Evolutionary conservation across 2,888 invertebrate species (phyloP).

Genomic region (Scaptomyza caliginosa): DNA sequence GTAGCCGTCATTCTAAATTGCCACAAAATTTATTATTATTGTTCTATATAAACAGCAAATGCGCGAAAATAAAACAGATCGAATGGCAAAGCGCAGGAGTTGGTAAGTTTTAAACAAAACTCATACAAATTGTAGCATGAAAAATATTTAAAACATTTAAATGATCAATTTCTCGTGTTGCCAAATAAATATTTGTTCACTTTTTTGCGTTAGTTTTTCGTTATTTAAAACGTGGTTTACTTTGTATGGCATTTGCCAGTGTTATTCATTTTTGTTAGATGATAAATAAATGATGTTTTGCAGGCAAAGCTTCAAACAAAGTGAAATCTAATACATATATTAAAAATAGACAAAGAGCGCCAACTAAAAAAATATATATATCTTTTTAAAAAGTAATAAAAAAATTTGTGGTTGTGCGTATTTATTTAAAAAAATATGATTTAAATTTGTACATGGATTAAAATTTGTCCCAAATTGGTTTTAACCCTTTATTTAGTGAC

Average conservation of each 20-base stretch:
- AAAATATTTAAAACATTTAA: constrained; percentile 4
- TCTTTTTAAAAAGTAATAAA: neutral
- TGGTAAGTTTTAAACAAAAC: constrained; percentile 4
- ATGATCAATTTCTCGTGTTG: constrained; percentile 10
- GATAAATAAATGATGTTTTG: constrained; percentile 4
- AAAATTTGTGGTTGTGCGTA: too few relatives aligned
- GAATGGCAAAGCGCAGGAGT: neutral
- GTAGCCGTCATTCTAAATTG: constrained; percentile 51
- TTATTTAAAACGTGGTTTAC: constrained; percentile 8
- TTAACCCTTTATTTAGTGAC: neutral
- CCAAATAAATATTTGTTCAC: constrained; percentile 25
- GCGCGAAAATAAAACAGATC: constrained; percentile 64
- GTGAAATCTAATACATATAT: neutral
- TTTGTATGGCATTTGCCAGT: constrained; percentile 1
- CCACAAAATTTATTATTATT: constrained; percentile 75
- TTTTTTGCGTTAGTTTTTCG: neutral
- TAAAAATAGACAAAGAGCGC: neutral
- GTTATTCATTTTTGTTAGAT: neutral
- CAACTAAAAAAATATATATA: neutral
- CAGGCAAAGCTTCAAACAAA: neutral
- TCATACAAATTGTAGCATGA: constrained; percentile 14
- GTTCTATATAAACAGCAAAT: constrained; percentile 71
- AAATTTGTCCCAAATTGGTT: neutral
- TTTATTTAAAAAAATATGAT: too few relatives aligned
- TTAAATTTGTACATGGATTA: neutral